Evolutionary conservation across 2,797 vertebrate genomes (phyloP).

Genomic region (Tenualosa thibaudeaui): DNA sequence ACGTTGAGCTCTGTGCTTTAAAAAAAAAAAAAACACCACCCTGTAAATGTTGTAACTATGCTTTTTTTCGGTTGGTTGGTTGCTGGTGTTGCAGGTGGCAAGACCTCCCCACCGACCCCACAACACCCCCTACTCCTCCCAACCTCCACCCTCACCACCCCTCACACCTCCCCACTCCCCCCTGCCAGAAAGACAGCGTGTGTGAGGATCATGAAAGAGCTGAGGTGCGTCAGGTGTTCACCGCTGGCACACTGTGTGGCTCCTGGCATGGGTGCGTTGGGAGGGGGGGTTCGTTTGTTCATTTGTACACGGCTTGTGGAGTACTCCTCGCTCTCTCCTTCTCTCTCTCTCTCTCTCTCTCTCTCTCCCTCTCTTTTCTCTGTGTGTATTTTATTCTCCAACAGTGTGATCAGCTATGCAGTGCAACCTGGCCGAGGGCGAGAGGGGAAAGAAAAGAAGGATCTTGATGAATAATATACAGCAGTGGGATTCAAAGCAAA

Average conservation of each 20-base stretch:
- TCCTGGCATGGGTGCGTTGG: not conserved
- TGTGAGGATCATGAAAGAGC: conserved; percentile 13
- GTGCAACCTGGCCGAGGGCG: conserved; percentile 59
- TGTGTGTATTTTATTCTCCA: conserved; percentile 29
- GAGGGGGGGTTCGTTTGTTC: not conserved
- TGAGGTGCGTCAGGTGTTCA: not conserved
- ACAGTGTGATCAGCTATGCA: conserved; percentile 58
- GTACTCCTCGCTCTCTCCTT: not conserved
- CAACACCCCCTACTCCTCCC: not conserved
- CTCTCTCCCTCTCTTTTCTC: not conserved
- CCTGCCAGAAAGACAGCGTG: not conserved
- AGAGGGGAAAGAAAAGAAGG: conserved; percentile 51
- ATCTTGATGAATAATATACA: conserved; percentile 68
- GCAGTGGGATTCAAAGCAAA: conserved; percentile 50
- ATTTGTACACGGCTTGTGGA: not conserved
- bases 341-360: not conserved
- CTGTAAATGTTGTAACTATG: not conserved
- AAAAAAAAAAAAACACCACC: not conserved
- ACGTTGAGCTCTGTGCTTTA: not conserved
- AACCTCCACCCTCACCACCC: not conserved
- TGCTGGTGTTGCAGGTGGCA: not conserved
- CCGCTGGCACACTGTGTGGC: not conserved
- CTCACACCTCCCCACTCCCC: too few species aligned
- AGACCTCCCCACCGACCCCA: not conserved
- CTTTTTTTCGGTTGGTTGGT: not conserved